phyloP scores from a whole-genome alignment of 2,113 vertebrate species.

The Mustela nigripes region DNA sequence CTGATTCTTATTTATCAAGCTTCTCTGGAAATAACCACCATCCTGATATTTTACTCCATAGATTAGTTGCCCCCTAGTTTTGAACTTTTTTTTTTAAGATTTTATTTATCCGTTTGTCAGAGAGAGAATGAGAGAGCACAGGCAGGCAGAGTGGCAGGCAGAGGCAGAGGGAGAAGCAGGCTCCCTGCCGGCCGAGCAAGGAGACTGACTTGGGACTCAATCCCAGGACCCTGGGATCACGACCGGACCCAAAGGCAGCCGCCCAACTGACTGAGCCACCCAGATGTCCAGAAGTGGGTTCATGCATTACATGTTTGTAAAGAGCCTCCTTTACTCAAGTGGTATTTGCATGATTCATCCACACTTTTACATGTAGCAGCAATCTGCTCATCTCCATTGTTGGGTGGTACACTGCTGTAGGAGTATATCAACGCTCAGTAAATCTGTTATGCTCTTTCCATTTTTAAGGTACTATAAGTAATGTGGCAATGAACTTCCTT shows the following conservation, averaged over 20 bases:
- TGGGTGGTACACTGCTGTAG: neutral
- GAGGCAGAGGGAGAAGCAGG: too few species aligned
- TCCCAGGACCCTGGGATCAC: too few species aligned
- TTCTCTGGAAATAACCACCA: neutral
- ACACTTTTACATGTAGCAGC: neutral
- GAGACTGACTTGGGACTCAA: too few species aligned
- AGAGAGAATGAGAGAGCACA: too few species aligned
- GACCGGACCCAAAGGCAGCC: too few species aligned
- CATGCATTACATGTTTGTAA: neutral
- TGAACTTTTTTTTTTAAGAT: neutral
- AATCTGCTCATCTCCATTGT: neutral
- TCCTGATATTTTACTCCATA: neutral
- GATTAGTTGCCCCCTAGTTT: neutral
- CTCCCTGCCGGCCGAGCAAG: too few species aligned
- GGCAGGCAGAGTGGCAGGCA: too few species aligned
- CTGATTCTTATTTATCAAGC: neutral
- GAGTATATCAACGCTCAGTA: neutral
- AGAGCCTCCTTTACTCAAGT: neutral
- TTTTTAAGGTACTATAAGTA: neutral
- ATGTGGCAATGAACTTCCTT: neutral
- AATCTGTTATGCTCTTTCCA: neutral
- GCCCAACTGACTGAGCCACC: too few species aligned
- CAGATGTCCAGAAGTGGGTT: neutral
- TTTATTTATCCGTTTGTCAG: too few species aligned
- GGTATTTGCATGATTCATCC: neutral